Percentiles rank a stretch among this genome's conserved stretches.
phyloP scores from a whole-genome alignment of 2,797 vertebrate genomes.

The Tapera naevia region DNA sequence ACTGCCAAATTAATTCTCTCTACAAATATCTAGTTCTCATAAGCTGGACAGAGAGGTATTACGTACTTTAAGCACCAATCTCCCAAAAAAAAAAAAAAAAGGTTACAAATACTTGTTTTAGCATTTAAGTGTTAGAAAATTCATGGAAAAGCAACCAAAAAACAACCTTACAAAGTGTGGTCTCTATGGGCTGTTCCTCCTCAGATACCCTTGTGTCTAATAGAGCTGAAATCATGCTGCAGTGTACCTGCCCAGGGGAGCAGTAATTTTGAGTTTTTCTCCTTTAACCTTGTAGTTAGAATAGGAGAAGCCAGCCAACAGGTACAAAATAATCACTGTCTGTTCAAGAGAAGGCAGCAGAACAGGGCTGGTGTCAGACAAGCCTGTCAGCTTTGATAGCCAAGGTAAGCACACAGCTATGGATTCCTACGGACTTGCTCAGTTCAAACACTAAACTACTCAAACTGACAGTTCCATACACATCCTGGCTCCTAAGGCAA shows the following conservation, averaged over 20 bases:
- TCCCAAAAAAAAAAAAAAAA: background rate
- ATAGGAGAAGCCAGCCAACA: background rate
- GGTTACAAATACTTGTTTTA: background rate
- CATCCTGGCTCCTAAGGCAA: background rate
- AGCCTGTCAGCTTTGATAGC: background rate
- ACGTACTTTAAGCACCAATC: background rate
- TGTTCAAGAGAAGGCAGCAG: background rate
- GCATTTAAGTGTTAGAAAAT: background rate
- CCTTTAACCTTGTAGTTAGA: background rate
- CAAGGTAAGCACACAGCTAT: background rate
- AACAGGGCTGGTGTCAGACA: background rate
- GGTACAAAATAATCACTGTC: background rate
- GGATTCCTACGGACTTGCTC: background rate
- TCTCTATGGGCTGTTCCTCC: conserved; percentile 9
- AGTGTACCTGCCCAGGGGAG: background rate
- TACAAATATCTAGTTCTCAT: background rate
- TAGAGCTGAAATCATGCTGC: conserved; percentile 21
- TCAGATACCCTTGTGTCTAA: background rate
- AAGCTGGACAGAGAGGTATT: background rate
- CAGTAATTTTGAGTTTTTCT: background rate
- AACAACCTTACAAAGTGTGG: background rate
- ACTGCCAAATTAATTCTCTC: background rate
- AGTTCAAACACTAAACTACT: background rate
- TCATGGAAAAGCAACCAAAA: background rate
- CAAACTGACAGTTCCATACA: background rate